Evolutionary conservation across 2,797 vertebrate species (phyloP), one percentile per base, ranked within the genome.

Genomic region (Hypotaenidia okinawae): DNA sequence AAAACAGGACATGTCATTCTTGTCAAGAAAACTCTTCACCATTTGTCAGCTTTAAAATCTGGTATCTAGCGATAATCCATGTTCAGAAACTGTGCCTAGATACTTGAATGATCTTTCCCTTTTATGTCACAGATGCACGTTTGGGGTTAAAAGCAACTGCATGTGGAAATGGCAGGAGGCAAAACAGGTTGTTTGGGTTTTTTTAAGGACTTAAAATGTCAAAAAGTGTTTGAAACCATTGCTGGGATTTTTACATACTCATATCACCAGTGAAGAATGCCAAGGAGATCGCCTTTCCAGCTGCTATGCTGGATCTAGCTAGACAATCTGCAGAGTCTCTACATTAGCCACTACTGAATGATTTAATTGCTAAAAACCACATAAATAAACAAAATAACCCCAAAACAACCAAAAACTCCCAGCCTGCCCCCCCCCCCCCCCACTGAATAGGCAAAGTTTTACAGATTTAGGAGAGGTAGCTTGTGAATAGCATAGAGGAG

Each of bases 341-440:
- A 45, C 3, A 49, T 43, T 30, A 28, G 16, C 8, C 43, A 63
- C 16, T 39, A 33, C 0, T 2, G 15, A 82, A 61, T 6, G 47
- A 62, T 24, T 77, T 58, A 30, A 35, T 2, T 35, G 7, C 22
- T 85, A 59, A 57, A 61, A 63, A 43, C 27, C 11, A 66, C 54
- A 76, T 8, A 61, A 77, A 32, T 2, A 67, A 33, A 54, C 14
- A 84, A 2, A 21, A 61, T 59, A 6, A 32, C 23, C 11, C 16
- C 1, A 3, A 68, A 78, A 0, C 8, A 37, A 59, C 12, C 2
- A 47, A 52, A 70, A 51, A 14, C 5, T 2, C 7, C 24, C 11
- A 24, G 18, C 7, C 19, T 21, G 41, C 41, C 41, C 2, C 4
- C 19, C 13, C 11, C 37, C 37, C 10, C 37, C 10, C 37, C 27